Conservation (phyloP, 1,140 invertebrate species). For the Cotesia chilonis region DNA sequence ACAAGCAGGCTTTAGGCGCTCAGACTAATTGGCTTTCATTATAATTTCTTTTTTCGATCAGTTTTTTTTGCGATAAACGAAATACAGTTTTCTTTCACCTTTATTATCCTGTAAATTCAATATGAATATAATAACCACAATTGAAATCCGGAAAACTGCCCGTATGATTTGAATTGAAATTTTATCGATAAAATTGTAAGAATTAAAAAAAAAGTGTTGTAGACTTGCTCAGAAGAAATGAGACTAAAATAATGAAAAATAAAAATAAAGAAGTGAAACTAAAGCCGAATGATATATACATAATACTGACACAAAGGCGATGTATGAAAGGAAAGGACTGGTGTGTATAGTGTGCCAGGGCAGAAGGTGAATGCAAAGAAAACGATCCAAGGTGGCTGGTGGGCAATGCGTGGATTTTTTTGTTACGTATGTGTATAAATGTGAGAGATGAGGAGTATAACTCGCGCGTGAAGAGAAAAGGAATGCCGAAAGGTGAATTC, state of each 20-base stretch:
- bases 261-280: slow-evolving; percentile 14
- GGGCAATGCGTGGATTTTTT: slow-evolving; percentile 11
- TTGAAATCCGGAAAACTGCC: too few species aligned
- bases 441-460: not conserved
- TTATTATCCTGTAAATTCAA: too few species aligned
- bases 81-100: too few species aligned
- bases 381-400: slow-evolving; percentile 8
- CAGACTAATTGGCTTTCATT: too few species aligned
- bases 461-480: slow-evolving; percentile 25
- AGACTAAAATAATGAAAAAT: not conserved
- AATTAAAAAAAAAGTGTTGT: not conserved
- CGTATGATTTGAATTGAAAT: too few species aligned
- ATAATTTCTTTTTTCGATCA: too few species aligned
- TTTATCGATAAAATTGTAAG: too few species aligned
- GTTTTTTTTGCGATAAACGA: too few species aligned
- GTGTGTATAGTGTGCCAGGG: slow-evolving; percentile 17
- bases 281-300: slow-evolving; percentile 28
- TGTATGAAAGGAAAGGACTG: slow-evolving; percentile 19
- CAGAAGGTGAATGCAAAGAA: slow-evolving; percentile 27
- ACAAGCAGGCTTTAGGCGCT: too few species aligned
- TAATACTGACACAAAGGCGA: slow-evolving; percentile 6
- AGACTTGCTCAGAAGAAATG: not conserved
- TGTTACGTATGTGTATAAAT: slow-evolving; percentile 13
- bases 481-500: slow-evolving; percentile 37
- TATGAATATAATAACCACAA: too few species aligned